Conservation (phyloP, 2,888 invertebrate species). For the Ornithoptera alexandrae region DNA sequence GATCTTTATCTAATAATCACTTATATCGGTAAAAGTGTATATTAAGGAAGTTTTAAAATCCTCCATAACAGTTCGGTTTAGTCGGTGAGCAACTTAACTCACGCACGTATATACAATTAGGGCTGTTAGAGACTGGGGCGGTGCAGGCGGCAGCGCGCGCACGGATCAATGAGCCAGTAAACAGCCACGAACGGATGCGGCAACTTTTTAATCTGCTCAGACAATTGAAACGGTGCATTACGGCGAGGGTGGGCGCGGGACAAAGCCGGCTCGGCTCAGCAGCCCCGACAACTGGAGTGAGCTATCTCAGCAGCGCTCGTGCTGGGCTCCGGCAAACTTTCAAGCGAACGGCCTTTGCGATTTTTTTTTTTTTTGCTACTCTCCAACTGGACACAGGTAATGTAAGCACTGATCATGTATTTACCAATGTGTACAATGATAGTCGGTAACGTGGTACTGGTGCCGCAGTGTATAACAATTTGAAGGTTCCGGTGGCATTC, state of each 20-base stretch:
- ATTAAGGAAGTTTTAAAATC: too few species aligned
- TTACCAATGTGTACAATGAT: too few species aligned
- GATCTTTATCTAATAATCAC: too few species aligned
- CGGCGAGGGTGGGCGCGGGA: slow-evolving; percentile 40
- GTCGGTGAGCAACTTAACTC: slow-evolving; percentile 8
- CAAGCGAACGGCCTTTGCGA: slow-evolving; percentile 24
- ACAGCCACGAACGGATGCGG: slow-evolving; percentile 39
- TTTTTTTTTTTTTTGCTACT: neutral
- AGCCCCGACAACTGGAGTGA: slow-evolving; percentile 59
- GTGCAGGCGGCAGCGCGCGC: slow-evolving; percentile 11
- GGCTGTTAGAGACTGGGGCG: slow-evolving; percentile 5
- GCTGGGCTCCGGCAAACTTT: slow-evolving; percentile 27
- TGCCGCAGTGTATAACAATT: too few species aligned
- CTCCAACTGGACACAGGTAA: too few species aligned
- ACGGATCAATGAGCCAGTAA: slow-evolving; percentile 31
- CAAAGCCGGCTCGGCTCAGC: slow-evolving; percentile 43
- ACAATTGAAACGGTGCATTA: slow-evolving; percentile 48
- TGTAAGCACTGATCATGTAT: too few species aligned
- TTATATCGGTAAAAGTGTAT: too few species aligned
- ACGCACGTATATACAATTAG: slow-evolving; percentile 9
- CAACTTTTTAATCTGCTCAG: slow-evolving; percentile 38
- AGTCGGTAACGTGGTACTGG: too few species aligned
- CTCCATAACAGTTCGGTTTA: too few species aligned
- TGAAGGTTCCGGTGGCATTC: too few species aligned
- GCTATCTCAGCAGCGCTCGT: slow-evolving; percentile 46